These are phyloP conservation scores for Leptoclinus maculatus DNA, from an alignment of 2,797 vertebrate species.

Conservation along the genomic window DNA sequence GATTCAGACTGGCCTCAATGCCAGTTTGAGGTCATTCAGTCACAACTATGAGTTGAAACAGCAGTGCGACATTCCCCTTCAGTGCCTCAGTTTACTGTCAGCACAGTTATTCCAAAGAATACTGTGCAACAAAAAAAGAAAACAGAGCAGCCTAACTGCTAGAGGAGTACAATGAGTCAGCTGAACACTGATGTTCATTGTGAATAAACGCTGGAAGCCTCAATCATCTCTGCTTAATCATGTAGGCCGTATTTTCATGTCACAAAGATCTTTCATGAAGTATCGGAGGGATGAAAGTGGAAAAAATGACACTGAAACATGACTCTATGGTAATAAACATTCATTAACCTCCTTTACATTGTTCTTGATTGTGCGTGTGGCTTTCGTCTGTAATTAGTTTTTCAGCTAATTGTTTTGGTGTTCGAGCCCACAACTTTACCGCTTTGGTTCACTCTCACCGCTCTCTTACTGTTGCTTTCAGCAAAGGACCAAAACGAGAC, in stretches of 20 bases:
- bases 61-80: background rate
- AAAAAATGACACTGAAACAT: background rate
- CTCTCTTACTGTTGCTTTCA: background rate
- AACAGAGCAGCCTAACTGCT: slow-evolving; percentile 13
- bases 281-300: background rate
- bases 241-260: background rate
- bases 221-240: slow-evolving; percentile 13
- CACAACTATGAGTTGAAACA: slow-evolving; percentile 11
- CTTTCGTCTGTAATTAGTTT: slow-evolving; percentile 3
- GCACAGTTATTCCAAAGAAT: slow-evolving; percentile 17
- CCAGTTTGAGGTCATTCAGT: slow-evolving; percentile 25
- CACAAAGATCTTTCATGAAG: background rate
- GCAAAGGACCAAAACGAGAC: background rate
- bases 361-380: background rate
- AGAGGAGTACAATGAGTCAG: slow-evolving; percentile 27
- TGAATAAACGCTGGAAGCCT: background rate
- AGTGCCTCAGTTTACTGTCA: slow-evolving; percentile 12
- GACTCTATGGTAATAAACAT: background rate
- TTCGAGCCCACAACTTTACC: background rate
- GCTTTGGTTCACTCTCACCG: background rate
- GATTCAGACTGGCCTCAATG: background rate
- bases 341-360: background rate
- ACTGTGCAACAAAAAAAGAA: slow-evolving; percentile 6
- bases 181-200: slow-evolving; percentile 16
- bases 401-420: slow-evolving; percentile 1